Conservation (phyloP, 2,113 vertebrate genomes). For the Myotis yumanensis region DNA sequence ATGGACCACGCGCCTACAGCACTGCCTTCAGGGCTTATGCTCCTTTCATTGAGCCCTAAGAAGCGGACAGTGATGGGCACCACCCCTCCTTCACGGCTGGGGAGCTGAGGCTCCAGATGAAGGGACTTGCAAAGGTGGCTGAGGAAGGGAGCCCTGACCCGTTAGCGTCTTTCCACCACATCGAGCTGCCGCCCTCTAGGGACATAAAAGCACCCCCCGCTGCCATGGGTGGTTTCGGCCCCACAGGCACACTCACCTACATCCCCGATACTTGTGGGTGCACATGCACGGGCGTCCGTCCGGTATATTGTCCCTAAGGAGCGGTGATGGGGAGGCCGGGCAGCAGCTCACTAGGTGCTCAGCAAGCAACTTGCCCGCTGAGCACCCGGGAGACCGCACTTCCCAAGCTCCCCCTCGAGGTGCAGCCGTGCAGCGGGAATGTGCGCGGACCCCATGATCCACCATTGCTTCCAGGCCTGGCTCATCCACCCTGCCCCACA, state of each 20-base stretch:
- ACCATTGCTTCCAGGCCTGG: background rate
- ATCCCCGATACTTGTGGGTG: background rate
- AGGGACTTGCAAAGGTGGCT: background rate
- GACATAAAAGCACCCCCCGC: background rate
- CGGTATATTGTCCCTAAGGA: background rate
- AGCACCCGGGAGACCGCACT: background rate
- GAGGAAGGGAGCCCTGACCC: background rate
- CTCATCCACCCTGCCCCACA: background rate
- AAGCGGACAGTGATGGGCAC: background rate
- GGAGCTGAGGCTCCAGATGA: background rate
- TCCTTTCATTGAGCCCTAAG: background rate
- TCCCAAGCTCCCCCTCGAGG: background rate
- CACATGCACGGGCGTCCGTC: accelerated
- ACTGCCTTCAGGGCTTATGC: background rate
- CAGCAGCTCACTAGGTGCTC: background rate
- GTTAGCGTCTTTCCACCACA: background rate
- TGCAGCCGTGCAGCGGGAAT: accelerated
- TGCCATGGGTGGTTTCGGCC: background rate
- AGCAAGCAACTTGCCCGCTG: background rate
- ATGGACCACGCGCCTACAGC: no score
- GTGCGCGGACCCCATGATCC: background rate
- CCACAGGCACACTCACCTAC: background rate
- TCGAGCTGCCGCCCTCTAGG: background rate
- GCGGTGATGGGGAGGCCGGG: background rate
- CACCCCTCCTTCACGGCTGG: background rate